Conservation (phyloP, 2,113 vertebrate genomes). For the Istiophorus platypterus region DNA sequence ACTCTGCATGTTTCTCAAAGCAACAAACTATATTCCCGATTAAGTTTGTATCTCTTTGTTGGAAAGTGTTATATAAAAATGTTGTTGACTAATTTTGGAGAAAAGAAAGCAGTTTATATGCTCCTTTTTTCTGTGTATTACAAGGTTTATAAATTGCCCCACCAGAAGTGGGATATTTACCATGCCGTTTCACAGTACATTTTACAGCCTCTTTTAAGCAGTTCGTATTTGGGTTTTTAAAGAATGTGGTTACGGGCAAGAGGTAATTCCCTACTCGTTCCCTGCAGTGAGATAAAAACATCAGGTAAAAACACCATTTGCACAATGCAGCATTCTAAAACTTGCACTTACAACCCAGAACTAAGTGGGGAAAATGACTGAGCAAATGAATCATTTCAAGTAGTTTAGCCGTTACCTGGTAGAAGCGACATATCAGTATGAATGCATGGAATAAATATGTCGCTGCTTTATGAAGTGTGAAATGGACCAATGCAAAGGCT, state of each 20-base stretch:
- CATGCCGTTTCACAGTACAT: slow-evolving; percentile 50
- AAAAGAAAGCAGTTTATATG: slow-evolving; percentile 46
- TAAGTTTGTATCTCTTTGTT: slow-evolving; percentile 54
- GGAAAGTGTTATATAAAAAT: slow-evolving; percentile 52
- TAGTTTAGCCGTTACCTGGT: slow-evolving; percentile 61
- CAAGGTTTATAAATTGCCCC: slow-evolving; percentile 57
- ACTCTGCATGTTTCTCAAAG: slow-evolving; percentile 57
- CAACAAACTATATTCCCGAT: slow-evolving; percentile 67
- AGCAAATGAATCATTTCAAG: slow-evolving; percentile 72
- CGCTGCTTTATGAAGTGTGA: slow-evolving; percentile 79
- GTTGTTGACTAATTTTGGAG: slow-evolving; percentile 44
- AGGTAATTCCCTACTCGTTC: slow-evolving; percentile 62
- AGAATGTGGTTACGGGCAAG: slow-evolving; percentile 50
- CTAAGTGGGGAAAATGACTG: slow-evolving; percentile 63
- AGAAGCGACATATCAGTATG: slow-evolving; percentile 54
- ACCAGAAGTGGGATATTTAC: slow-evolving; percentile 64
- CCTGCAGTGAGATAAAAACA: slow-evolving; percentile 65
- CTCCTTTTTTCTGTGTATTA: slow-evolving; percentile 39
- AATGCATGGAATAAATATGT: slow-evolving; percentile 78
- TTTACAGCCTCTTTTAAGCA: slow-evolving; percentile 61
- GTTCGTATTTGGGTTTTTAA: slow-evolving; percentile 59
- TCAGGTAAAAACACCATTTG: slow-evolving; percentile 31
- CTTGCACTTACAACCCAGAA: slow-evolving; percentile 52
- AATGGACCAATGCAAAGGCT: slow-evolving; percentile 71
- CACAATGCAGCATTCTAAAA: slow-evolving; percentile 60